Base-by-base conservation (phyloP, 2,797 vertebrate species). In the Rhyacichthys aspro region DNA sequence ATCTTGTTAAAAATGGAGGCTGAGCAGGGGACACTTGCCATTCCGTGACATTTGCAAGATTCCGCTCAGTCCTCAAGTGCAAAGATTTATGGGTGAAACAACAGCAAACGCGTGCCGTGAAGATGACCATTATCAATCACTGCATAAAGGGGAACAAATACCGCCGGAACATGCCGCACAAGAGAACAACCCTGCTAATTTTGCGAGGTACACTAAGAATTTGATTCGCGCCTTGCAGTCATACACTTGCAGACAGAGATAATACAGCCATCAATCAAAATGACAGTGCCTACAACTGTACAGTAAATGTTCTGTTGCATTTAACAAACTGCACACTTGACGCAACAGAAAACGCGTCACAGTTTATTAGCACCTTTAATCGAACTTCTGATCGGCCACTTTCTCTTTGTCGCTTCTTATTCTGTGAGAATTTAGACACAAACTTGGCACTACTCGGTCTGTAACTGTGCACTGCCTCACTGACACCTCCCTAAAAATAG, bases 401-500 rank as follows among this genome's bases (percentile, higher is more conserved):
- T 36, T 11, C 11, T 54, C 8, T 9, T 52, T 46, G 43, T 3
- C 28, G n/a, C n/a, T 54, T 53, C 18, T 76, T 61, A 63, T 83
- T 75, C 74, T 79, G 44, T 70, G 52, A 42, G 53, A 84, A 86
- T 86, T 73, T 65, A 79, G 82, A 79, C 74, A 67, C 57, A 67
- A 67, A 72, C 76, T 72, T 86, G 79, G 74, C 82, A 66, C 48
- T 23, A 52, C 54, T 74, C 34, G 3, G 15, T 18, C 11, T 66
- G 70, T 81, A 67, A 82, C 86, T 77, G 81, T 82, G 85, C 83
- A 77, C 70, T 64, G 60, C 76, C 75, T 75, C 42, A 41, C 78
- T 63, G 71, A 84, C 87, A 88, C 78, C 45, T 70, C 45, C 72
- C 91, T 91, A 91, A 91, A 92, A 90, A 92, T 93, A 93, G 90